These are phyloP conservation scores for Acrocyrtus sp. DNA, from an alignment of 2,888 invertebrate species.

Conservation along the genomic window DNA sequence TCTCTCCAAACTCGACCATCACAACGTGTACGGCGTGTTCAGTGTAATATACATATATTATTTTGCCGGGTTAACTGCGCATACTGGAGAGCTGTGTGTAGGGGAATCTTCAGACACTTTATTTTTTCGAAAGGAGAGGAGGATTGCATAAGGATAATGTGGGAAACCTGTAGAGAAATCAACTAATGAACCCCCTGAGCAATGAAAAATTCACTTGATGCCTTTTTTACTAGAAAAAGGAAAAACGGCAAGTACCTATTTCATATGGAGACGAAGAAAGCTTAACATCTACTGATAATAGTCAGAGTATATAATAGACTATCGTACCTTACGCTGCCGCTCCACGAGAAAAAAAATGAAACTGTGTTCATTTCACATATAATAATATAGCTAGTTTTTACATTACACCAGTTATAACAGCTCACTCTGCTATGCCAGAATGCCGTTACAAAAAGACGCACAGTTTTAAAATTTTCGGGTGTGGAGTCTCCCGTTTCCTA, in stretches of 20 bases:
- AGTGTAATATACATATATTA: conserved; percentile 19
- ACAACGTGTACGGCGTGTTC: neutral
- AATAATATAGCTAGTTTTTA: neutral
- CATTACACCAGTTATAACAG: conserved; percentile 5
- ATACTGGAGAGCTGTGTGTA: conserved; percentile 13
- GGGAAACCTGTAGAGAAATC: conserved; percentile 63
- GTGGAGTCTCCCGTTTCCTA: no score
- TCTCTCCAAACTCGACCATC: neutral
- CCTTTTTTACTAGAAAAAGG: conserved; percentile 46
- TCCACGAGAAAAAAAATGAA: neutral
- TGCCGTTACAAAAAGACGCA: no score
- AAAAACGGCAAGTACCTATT: conserved; percentile 54
- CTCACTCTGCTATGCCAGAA: no score
- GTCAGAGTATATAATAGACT: conserved; percentile 45
- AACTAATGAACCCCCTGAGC: conserved; percentile 63
- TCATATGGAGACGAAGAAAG: conserved; percentile 28
- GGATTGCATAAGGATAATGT: conserved; percentile 54
- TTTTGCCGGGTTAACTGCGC: conserved; percentile 5
- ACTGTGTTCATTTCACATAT: neutral
- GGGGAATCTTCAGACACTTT: conserved; percentile 50
- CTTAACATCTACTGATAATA: conserved; percentile 29
- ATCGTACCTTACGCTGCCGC: conserved; percentile 13
- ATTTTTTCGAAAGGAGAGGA: conserved; percentile 21
- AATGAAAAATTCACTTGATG: conserved; percentile 63
- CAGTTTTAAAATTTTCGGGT: no score